Conservation (phyloP, 2,888 invertebrate species). For the Cryptophagus acutangulus region DNA sequence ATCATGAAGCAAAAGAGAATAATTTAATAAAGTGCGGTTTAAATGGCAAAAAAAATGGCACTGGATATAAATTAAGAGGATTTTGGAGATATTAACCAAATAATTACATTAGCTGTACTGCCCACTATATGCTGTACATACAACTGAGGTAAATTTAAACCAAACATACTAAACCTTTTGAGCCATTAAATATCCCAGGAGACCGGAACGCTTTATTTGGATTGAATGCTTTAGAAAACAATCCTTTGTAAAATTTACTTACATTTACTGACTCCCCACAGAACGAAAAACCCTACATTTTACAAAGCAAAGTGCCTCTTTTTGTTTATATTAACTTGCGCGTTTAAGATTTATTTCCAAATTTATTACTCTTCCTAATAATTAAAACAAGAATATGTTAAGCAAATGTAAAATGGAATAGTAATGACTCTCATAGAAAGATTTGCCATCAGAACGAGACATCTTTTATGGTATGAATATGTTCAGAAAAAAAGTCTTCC, state of each 20-base stretch:
- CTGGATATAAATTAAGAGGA: constrained; percentile 10
- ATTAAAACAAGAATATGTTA: too few relatives aligned
- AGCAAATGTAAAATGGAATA: too few relatives aligned
- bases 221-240: constrained; percentile 28
- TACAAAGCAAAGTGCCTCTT: constrained; percentile 15
- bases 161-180: constrained; percentile 26
- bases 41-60: too few relatives aligned
- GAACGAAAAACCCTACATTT: constrained; percentile 10
- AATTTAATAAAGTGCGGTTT: too few relatives aligned
- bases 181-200: constrained; percentile 27
- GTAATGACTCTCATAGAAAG: too few relatives aligned
- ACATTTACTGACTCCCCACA: constrained; percentile 16
- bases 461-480: too few relatives aligned
- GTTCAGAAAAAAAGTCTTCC: too few relatives aligned
- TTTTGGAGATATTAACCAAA: constrained; percentile 21
- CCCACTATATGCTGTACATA: constrained; percentile 9
- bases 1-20: too few relatives aligned
- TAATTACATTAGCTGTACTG: constrained; percentile 21
- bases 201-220: constrained; percentile 27
- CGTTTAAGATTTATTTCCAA: not conserved
- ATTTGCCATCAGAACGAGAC: too few relatives aligned
- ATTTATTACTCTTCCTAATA: too few relatives aligned
- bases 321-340: constrained; percentile 15
- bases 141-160: constrained; percentile 23
- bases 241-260: constrained; percentile 26